Evolutionary conservation across 2,888 invertebrate genomes (phyloP).

Genomic region (Tortrix viridana): DNA sequence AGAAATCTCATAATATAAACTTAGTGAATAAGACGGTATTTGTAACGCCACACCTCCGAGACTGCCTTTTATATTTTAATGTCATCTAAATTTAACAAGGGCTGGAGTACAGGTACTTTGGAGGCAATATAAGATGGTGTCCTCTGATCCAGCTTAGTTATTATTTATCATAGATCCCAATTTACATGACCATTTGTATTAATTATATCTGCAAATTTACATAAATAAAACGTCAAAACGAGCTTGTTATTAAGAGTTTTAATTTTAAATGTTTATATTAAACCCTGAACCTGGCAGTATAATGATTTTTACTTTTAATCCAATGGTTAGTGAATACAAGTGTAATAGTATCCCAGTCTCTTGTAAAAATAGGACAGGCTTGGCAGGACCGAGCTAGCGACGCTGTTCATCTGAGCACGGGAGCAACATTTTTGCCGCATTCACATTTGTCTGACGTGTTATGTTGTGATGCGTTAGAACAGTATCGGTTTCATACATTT

Average conservation of each 20-base stretch:
- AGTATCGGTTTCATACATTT: too few species aligned
- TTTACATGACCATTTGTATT: constrained; percentile 84
- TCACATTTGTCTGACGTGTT: too few species aligned
- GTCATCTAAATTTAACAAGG: constrained; percentile 75
- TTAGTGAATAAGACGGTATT: constrained; percentile 81
- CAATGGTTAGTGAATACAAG: not conserved
- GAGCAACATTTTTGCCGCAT: too few species aligned
- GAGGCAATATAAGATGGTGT: constrained; percentile 65
- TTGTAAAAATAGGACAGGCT: constrained; percentile 1
- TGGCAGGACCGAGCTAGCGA: constrained; percentile 22
- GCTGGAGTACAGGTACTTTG: constrained; percentile 62
- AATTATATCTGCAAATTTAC: constrained; percentile 85
- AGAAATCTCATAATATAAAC: constrained; percentile 82
- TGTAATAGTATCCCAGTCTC: not conserved
- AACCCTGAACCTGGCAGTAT: too few species aligned
- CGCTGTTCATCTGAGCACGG: not conserved
- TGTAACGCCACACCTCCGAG: constrained; percentile 82
- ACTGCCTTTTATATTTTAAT: constrained; percentile 82
- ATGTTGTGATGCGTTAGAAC: too few species aligned
- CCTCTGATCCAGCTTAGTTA: constrained; percentile 73
- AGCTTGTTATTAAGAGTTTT: constrained; percentile 73
- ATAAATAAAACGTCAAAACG: constrained; percentile 83
- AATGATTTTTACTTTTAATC: too few species aligned
- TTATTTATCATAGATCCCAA: constrained; percentile 80
- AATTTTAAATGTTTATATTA: constrained; percentile 4